Evolutionary conservation across 2,888 invertebrate genomes (phyloP), one percentile per base, ranked within the genome.

Genomic region (Nudaria mundana): DNA sequence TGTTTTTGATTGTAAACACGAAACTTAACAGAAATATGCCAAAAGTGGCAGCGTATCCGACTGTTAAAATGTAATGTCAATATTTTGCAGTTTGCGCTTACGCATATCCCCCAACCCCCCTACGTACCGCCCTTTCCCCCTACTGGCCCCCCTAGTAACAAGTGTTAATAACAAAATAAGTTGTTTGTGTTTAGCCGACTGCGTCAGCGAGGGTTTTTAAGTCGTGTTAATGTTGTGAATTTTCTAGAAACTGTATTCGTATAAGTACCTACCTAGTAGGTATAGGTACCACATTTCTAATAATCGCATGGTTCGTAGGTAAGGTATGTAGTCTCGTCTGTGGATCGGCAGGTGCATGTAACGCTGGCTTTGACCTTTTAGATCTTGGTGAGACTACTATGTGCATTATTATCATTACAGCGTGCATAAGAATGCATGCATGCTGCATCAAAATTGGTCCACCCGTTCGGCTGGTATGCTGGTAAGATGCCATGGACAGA

Each of bases 31-130:
- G 52, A 36, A 39, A 38, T 12, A 24, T 34, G 52, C 44, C 40
- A 43, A 46, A 38, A 41, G 18, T 34, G 29, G 35, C 42, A 38
- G 30, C 45, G 31, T 28, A 40, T 40, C 46, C 30, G 13, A 10
- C 29, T 26, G 55, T 45, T 63, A 60, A 63, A 44, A n/a, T 18
- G 26, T 31, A 44, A 32, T 31, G 53, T 54, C 52, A 62, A 62
- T 63, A 63, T 55, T 62, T 63, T 55, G 51, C 55, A 52, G 34
- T 34, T n/a, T 44, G 57, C 63, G 54, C 54, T 23, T 26, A 42
- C 45, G 48, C 56, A 47, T 6, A 13, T 20, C 10, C 10, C 12
- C 5, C 4, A 18, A 20, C 20, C 15, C 12, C 8, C 25, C 2
- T 3, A 2, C n/a, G 12, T 8, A 3, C 5, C 7, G 22, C 10